Evolutionary conservation across 2,888 invertebrate species (phyloP), one percentile per base, ranked within the genome.

Genomic region (Drosophila dives): DNA sequence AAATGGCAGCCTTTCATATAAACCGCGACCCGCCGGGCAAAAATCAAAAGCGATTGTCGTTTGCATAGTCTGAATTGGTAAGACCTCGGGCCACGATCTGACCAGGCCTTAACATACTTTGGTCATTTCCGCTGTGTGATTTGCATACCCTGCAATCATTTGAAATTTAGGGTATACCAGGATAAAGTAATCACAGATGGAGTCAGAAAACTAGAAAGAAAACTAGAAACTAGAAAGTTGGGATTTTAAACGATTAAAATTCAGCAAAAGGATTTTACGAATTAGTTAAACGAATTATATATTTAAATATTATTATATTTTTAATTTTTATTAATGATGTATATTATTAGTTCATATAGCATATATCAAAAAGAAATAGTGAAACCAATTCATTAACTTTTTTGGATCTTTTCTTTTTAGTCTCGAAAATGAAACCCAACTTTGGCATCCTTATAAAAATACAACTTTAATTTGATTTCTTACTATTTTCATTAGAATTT

Each of bases 1-100:
- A 38, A 26, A 55, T 55, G 54, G 67, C 70, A 32, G 77, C 84
- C 84, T 89, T 89, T 84, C 86, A 81, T 74, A 73, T 86, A 66
- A 65, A 58, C 72, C 75, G 75, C 59, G 11, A 53, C 32, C 64
- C 23, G 59, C 33, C 72, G 36, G 42, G 36, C 36, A 49, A 3
- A 51, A 45, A 17, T 36, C 64, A 11, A 58, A 67, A 53, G 77
- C 20, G 60, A 65, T 70, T 61, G 65, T 64, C 70, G 54, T 26
- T 45, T 48, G 50, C 59, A 51, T 38, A 20, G 20, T 32, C 63
- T 60, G 51, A 8, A 48, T 61, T 45, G 56, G 32, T 36, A 42
- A 17, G 53, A 48, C 60, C 59, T 38, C 40, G 33, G 48, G 59
- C 38, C 34, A 51, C 38, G 53, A 23, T 77, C 26, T 17, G 73